phyloP scores from a whole-genome alignment of 2,888 invertebrate genomes.

The Syritta pipiens region DNA sequence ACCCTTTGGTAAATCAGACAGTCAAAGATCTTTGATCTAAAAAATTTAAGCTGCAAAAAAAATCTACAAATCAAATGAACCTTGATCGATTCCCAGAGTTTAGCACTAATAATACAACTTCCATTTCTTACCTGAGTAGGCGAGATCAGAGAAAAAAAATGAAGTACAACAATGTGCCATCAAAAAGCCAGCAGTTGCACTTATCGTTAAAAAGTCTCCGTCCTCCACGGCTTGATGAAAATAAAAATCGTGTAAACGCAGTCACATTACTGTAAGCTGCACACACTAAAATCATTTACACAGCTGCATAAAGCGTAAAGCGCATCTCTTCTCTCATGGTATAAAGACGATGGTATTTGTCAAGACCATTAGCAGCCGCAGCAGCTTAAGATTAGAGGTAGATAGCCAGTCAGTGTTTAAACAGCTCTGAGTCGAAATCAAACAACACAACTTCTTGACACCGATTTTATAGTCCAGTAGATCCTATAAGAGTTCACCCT shows the following conservation, averaged over 20 bases:
- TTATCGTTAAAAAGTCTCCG: not conserved
- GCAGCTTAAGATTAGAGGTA: constrained; percentile 37
- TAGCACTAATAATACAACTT: too few species aligned
- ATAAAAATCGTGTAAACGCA: constrained; percentile 9
- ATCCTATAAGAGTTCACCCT: constrained; percentile 2
- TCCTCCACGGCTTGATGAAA: constrained; percentile 1
- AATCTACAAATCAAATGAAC: too few species aligned
- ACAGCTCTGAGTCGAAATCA: constrained; percentile 11
- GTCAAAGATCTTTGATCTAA: too few species aligned
- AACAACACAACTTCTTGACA: constrained; percentile 35
- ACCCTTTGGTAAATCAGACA: too few species aligned
- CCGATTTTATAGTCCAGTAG: constrained; percentile 29
- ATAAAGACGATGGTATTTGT: constrained; percentile 1
- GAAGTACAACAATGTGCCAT: too few species aligned
- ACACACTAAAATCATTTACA: constrained; percentile 6
- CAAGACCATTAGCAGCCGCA: constrained; percentile 33
- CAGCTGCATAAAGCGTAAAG: not conserved
- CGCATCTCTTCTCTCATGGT: not conserved
- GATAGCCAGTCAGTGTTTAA: constrained; percentile 10
- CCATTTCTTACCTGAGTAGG: too few species aligned
- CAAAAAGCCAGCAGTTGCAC: too few species aligned
- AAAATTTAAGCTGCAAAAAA: too few species aligned
- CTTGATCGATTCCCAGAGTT: too few species aligned
- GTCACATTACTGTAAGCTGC: not conserved
- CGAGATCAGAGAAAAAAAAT: too few species aligned